phyloP scores from a whole-genome alignment of 1,140 invertebrate genomes.

The Eupristina koningsbergeri region DNA sequence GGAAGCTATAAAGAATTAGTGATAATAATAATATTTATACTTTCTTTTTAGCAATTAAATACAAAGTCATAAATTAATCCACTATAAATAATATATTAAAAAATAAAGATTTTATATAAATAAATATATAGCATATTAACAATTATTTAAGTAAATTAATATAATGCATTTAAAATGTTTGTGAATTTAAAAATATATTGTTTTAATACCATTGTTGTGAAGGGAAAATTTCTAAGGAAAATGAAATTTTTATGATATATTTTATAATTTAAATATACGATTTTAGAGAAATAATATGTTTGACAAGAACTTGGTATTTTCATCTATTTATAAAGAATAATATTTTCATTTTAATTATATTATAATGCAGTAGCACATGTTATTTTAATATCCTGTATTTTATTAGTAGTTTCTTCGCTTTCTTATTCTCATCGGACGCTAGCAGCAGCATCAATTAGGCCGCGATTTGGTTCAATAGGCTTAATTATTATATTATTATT shows the following conservation, averaged over 20 bases:
- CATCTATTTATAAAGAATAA: background rate
- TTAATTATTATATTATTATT: constrained; percentile 32
- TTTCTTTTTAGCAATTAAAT: background rate
- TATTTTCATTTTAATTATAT: no score
- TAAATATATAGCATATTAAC: background rate
- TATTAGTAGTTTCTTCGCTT: background rate
- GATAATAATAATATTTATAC: background rate
- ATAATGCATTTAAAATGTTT: no score
- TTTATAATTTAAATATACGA: background rate
- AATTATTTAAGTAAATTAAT: background rate
- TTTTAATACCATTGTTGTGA: no score
- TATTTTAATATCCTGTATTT: background rate
- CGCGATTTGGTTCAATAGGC: background rate
- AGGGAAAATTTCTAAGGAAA: background rate
- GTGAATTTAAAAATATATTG: no score
- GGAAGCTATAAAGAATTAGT: background rate
- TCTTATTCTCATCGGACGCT: background rate
- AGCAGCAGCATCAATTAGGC: background rate
- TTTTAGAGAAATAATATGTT: background rate
- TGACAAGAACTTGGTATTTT: background rate
- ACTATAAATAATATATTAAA: background rate
- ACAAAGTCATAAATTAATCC: background rate
- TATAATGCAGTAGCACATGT: background rate
- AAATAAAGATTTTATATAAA: background rate
- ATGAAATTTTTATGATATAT: background rate